phyloP scores from a whole-genome alignment of 2,113 vertebrate genomes.

The Clinocottus analis region DNA sequence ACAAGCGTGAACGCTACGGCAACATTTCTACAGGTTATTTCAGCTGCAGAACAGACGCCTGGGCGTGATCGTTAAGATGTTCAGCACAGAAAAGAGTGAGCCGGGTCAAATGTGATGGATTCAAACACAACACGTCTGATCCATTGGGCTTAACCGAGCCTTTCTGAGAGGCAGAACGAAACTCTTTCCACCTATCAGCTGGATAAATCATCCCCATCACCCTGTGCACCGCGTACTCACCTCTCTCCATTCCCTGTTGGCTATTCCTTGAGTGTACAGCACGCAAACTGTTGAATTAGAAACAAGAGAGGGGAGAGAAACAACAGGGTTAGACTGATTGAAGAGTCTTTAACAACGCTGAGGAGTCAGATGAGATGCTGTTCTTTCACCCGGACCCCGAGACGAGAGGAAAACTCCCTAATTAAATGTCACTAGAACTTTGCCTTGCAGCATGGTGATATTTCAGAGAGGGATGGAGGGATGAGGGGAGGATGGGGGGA shows the following conservation, averaged over 20 bases:
- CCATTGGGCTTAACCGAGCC: not conserved
- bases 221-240: constrained; percentile 81
- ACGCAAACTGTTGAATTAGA: constrained; percentile 82
- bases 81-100: not conserved
- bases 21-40: not conserved
- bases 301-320: constrained; percentile 26
- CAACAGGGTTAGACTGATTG: constrained; percentile 18
- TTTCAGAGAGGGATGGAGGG: constrained; percentile 46
- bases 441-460: constrained; percentile 70
- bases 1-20: not conserved
- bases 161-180: no score
- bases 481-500: not conserved
- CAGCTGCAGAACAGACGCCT: not conserved
- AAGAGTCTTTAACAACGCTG: constrained; percentile 45
- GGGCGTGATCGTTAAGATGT: not conserved
- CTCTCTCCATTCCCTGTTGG: constrained; percentile 98
- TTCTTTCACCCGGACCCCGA: constrained; percentile 33
- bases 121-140: not conserved
- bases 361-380: constrained; percentile 38
- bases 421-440: constrained; percentile 75
- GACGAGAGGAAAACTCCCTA: constrained; percentile 59
- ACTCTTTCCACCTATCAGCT: no score
- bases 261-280: constrained; percentile 94
- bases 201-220: constrained; percentile 2
- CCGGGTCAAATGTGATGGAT: not conserved